Evolutionary conservation across 1,140 invertebrate genomes (phyloP).

Genomic region (Oryctes rhinoceros): DNA sequence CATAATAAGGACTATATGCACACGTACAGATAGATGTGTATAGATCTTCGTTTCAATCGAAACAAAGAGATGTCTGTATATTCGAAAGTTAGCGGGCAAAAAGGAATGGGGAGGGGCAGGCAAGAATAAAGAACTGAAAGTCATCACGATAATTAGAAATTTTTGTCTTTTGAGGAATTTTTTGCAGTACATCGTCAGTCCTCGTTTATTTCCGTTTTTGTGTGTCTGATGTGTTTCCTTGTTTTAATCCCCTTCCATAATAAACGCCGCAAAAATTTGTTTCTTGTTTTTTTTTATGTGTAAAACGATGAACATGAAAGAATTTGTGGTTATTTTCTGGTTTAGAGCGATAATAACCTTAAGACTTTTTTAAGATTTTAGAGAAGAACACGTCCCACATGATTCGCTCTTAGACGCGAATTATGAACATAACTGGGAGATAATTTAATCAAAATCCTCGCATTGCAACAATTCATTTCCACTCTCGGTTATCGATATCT

Average conservation of each 20-base stretch:
- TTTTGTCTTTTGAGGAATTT: not conserved
- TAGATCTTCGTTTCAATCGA: not conserved
- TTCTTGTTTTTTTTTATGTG: too few relatives aligned
- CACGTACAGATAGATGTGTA: not conserved
- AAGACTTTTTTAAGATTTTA: too few relatives aligned
- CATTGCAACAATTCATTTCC: too few relatives aligned
- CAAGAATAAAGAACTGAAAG: not conserved
- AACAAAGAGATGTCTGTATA: conserved; percentile 5
- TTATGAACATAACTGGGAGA: too few relatives aligned
- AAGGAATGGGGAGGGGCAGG: not conserved
- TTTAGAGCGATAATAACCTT: too few relatives aligned
- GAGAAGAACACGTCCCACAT: too few relatives aligned
- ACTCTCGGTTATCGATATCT: too few relatives aligned
- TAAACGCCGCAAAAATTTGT: not conserved
- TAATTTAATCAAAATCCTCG: too few relatives aligned
- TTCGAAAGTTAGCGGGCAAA: not conserved
- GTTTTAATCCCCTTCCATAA: not conserved
- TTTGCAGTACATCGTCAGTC: not conserved
- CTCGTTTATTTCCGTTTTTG: not conserved
- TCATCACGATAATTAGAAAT: conserved; percentile 1
- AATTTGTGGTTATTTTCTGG: too few relatives aligned
- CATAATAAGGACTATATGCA: not conserved
- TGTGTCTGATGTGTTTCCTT: not conserved
- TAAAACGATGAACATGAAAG: too few relatives aligned
- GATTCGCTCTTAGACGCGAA: too few relatives aligned